Base-by-base conservation (phyloP, 2,888 invertebrate species). In the Azorinus chamasolen region DNA sequence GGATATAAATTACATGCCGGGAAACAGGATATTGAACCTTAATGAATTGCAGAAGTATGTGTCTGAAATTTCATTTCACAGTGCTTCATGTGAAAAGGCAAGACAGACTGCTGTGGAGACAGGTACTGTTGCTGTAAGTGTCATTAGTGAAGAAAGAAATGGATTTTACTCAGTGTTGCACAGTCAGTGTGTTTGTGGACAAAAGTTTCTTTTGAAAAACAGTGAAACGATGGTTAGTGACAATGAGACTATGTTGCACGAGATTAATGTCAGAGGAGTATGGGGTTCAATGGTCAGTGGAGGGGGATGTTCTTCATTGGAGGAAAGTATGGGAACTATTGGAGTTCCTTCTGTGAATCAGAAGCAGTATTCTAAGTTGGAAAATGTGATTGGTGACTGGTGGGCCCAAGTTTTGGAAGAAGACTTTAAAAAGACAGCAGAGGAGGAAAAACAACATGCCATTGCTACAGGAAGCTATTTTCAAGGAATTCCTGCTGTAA, bases 401-500 rank as follows among this genome's bases (percentile, higher is more conserved):
- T 79, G 55, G 75, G 4, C 61, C 2, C 10, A 43, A 4, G 45
- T 46, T 3, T 39, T 68, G 22, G 27, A 53, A 18, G 50, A 68
- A 8, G 75, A 79, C 43, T 63, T 72, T 68, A 20, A 14, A 5
- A 61, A 54, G 39, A 59, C 66, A 12, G 75, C 59, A 1, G 50
- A 45, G 18, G 79, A 75, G 45, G 70, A 75, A 51, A 71, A 18
- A 53, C 27, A 48, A 4, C 24, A 54, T 1, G 69, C 72, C 14
- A 65, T 63, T 16, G 66, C 61, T 24, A 39, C 43, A 18, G 61
- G 22, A 1, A 45, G 51, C 37, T 77, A 43, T 22, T 62, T 55
- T 66, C 22, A 69, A 27, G 68, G 72, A 24, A 46, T 80, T 8
- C 66, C 80, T 10, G 54, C 58, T 24, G 57, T 74, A 37, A 74